Evolutionary conservation across 2,888 invertebrate genomes (phyloP).

Genomic region (Nipponacmea schrenckii): DNA sequence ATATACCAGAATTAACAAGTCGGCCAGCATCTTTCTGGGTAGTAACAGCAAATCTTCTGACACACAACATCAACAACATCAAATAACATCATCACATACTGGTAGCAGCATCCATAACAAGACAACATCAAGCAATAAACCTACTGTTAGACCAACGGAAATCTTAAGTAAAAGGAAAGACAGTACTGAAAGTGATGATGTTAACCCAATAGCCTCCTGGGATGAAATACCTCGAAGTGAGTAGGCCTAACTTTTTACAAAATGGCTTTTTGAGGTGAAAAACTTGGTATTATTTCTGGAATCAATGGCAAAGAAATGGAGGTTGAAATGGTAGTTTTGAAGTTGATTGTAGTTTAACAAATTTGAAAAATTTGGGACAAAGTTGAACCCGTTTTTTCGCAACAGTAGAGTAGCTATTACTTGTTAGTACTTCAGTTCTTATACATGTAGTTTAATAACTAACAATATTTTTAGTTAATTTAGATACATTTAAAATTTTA

Average conservation of each 20-base stretch:
- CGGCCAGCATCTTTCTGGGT: slow-evolving; percentile 67
- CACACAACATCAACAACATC: neutral
- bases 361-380: no score
- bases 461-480: no score
- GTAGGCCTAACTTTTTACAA: neutral
- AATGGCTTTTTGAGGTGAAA: neutral
- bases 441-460: no score
- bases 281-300: no score
- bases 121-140: slow-evolving; percentile 20
- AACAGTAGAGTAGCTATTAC: no score
- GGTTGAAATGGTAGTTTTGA: no score
- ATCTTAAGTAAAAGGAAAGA: slow-evolving; percentile 34
- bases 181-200: slow-evolving; percentile 23
- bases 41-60: slow-evolving; percentile 36
- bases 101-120: slow-evolving; percentile 33
- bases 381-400: no score
- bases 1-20: slow-evolving; percentile 67
- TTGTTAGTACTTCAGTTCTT: no score
- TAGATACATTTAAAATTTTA: no score
- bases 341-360: no score
- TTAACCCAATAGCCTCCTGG: slow-evolving; percentile 23
- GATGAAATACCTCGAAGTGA: slow-evolving; percentile 44
- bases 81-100: slow-evolving; percentile 26
- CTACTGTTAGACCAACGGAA: neutral
- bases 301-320: neutral